Evolutionary conservation across 2,888 invertebrate genomes (phyloP).

Genomic region (Papilio demoleus): DNA sequence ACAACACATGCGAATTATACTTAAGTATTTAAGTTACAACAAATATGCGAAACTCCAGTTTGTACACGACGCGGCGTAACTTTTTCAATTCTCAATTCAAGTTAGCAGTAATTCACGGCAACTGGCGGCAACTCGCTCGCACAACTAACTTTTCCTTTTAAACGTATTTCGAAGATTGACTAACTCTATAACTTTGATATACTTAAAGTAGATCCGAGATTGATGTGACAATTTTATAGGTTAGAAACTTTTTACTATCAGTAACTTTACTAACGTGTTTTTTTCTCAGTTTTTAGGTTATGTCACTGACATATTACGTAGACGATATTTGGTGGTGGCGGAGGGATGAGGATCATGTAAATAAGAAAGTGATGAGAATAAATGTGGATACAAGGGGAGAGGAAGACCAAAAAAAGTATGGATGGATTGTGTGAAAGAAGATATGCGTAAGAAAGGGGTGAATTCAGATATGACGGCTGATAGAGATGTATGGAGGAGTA

Average conservation of each 20-base stretch:
- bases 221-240: background rate
- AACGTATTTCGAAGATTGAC: conserved; percentile 4
- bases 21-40: conserved; percentile 12
- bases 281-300: background rate
- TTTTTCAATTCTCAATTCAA: conserved; percentile 30
- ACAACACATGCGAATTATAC: background rate
- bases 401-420: too few species aligned
- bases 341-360: too few species aligned
- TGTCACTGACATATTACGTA: background rate
- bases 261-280: background rate
- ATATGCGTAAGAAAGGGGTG: too few species aligned
- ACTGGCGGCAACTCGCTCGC: background rate
- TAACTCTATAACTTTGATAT: background rate
- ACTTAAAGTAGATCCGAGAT: background rate
- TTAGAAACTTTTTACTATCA: background rate
- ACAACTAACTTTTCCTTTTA: conserved; percentile 2
- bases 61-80: conserved; percentile 4
- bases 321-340: too few species aligned
- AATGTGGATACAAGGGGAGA: too few species aligned
- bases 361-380: too few species aligned
- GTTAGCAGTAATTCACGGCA: conserved; percentile 18
- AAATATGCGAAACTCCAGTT: background rate
- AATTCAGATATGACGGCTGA: too few species aligned
- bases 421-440: too few species aligned
- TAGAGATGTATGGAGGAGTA: too few species aligned